Conservation (phyloP, 1,140 invertebrate genomes). For the Mya arenaria region DNA sequence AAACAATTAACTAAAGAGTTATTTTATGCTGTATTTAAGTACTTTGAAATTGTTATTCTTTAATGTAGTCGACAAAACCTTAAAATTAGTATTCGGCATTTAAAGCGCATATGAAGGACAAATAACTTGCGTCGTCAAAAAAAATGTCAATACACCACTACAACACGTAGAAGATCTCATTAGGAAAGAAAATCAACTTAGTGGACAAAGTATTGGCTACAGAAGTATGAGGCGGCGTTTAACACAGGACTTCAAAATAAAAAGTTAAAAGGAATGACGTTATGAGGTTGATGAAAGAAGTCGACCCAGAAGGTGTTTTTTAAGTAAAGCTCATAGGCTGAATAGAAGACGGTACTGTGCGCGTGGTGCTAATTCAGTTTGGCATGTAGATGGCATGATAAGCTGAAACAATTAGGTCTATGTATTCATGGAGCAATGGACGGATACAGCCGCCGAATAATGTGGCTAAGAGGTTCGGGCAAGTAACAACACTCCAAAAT, state of each 20-base stretch:
- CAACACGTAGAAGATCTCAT: background rate
- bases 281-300: background rate
- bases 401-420: background rate
- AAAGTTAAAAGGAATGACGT: background rate
- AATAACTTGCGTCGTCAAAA: slow-evolving; percentile 1
- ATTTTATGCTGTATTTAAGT: background rate
- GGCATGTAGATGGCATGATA: background rate
- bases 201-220: background rate
- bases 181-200: background rate
- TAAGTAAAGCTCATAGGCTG: background rate
- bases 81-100: background rate
- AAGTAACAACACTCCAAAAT: background rate
- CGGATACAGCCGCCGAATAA: background rate
- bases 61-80: background rate
- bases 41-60: background rate
- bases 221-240: background rate
- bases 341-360: background rate
- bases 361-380: background rate
- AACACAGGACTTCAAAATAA: background rate
- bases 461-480: background rate
- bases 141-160: background rate
- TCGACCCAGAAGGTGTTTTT: slow-evolving; percentile 1
- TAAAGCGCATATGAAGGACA: background rate
- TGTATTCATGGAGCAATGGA: background rate
- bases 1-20: background rate